Evolutionary conservation across 1,140 invertebrate species (phyloP).

Genomic region (Neomicropteryx cornuta): DNA sequence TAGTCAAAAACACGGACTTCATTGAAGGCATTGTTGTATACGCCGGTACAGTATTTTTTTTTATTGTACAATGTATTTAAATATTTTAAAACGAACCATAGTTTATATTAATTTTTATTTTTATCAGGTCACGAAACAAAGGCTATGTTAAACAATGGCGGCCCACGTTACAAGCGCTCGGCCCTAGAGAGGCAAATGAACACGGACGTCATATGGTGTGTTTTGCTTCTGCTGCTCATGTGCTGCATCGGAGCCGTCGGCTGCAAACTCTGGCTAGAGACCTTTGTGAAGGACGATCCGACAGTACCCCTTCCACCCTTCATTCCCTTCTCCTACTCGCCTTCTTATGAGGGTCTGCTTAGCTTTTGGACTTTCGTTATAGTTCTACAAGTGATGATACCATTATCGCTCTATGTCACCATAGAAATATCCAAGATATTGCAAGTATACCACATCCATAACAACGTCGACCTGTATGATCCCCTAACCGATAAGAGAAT

Average conservation of each 20-base stretch:
- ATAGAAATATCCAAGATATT: slow-evolving; percentile 94
- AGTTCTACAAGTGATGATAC: slow-evolving; percentile 95
- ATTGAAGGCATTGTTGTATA: slow-evolving; percentile 96
- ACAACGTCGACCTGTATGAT: slow-evolving; percentile 82
- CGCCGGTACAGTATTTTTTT: slow-evolving; percentile 51
- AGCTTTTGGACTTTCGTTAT: slow-evolving; percentile 95
- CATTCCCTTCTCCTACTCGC: slow-evolving; percentile 41
- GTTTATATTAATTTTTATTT: slow-evolving; percentile 3
- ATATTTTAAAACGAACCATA: slow-evolving; percentile 2
- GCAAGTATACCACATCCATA: slow-evolving; percentile 92
- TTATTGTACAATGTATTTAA: slow-evolving; percentile 4
- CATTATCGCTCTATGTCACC: slow-evolving; percentile 91
- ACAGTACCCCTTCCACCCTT: slow-evolving; percentile 45
- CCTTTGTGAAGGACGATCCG: slow-evolving; percentile 35
- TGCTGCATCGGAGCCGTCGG: slow-evolving; percentile 87
- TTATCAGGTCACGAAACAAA: slow-evolving; percentile 87
- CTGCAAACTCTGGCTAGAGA: slow-evolving; percentile 72
- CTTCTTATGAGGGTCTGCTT: slow-evolving; percentile 70
- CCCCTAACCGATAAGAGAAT: slow-evolving; percentile 68
- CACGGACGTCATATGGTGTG: slow-evolving; percentile 92
- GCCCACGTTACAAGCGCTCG: slow-evolving; percentile 90
- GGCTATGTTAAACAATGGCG: slow-evolving; percentile 95
- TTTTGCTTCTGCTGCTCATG: slow-evolving; percentile 81
- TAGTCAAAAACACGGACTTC: slow-evolving; percentile 80
- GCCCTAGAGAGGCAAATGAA: slow-evolving; percentile 90